phyloP scores from a whole-genome alignment of 2,888 invertebrate genomes.

The Papilio elwesi region DNA sequence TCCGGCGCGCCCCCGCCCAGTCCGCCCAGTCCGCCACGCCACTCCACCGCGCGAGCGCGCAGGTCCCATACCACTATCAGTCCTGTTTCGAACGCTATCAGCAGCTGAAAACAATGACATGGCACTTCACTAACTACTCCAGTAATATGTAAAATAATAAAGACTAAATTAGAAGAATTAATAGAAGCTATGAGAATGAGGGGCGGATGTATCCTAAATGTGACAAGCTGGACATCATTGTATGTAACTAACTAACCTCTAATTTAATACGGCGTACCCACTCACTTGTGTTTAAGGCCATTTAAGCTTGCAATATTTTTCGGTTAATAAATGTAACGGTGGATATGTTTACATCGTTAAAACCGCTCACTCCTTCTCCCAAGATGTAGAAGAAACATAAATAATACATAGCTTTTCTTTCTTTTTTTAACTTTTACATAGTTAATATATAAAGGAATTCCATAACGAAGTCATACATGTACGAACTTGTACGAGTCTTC shows the following conservation, averaged over 20 bases:
- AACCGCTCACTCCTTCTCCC: too few relatives aligned
- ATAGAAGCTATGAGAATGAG: too few relatives aligned
- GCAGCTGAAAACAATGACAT: conserved; percentile 85
- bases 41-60: conserved; percentile 92
- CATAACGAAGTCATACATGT: not conserved
- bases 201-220: too few relatives aligned
- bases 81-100: conserved; percentile 98
- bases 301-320: too few relatives aligned
- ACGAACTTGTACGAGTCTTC: not conserved
- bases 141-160: not conserved
- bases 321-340: too few relatives aligned
- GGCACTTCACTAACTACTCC: not conserved
- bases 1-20: conserved; percentile 92
- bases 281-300: too few relatives aligned
- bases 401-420: too few relatives aligned
- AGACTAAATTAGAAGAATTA: not conserved
- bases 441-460: conserved; percentile 7
- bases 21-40: conserved; percentile 88
- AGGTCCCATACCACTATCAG: conserved; percentile 98
- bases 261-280: too few relatives aligned
- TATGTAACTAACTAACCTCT: too few relatives aligned
- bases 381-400: too few relatives aligned
- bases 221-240: too few relatives aligned
- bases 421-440: not conserved
- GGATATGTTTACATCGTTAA: too few relatives aligned